These are phyloP conservation scores for Urosaurus nigricauda DNA, from an alignment of 2,797 vertebrate genomes.

Conservation along the genomic window DNA sequence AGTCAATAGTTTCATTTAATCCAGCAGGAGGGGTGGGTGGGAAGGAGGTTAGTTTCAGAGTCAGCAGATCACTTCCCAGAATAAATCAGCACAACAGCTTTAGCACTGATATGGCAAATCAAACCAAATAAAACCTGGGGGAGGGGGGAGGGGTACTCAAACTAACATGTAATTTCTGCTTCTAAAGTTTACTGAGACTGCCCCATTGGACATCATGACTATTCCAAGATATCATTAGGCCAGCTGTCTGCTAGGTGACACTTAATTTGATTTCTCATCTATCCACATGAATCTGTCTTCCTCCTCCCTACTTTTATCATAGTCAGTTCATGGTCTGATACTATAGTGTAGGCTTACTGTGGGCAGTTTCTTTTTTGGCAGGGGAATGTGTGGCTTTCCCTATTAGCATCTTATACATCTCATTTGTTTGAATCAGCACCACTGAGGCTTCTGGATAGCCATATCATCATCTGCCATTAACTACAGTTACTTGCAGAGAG, in stretches of 20 bases:
- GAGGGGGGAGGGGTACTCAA: no score
- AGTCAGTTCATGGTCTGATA: neutral
- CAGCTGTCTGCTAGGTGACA: neutral
- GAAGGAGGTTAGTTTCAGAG: neutral
- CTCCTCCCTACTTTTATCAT: no score
- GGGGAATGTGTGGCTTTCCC: no score
- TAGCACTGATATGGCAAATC: neutral
- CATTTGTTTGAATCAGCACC: neutral
- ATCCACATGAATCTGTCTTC: neutral
- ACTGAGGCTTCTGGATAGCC: neutral
- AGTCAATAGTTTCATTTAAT: slow-evolving; percentile 25
- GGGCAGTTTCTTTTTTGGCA: no score
- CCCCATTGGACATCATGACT: neutral
- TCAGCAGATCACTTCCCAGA: neutral
- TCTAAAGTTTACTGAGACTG: neutral
- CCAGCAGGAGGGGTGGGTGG: neutral
- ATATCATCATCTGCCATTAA: neutral
- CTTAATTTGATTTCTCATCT: neutral
- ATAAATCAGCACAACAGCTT: neutral
- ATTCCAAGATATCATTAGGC: neutral
- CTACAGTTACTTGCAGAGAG: neutral
- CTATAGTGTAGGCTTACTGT: no score
- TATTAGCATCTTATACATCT: neutral
- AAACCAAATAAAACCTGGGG: neutral
- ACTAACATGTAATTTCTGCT: neutral